Percentiles rank a stretch among this genome's conserved stretches.
phyloP scores from a whole-genome alignment of 2,797 vertebrate species.

The Eulemur mongoz region DNA sequence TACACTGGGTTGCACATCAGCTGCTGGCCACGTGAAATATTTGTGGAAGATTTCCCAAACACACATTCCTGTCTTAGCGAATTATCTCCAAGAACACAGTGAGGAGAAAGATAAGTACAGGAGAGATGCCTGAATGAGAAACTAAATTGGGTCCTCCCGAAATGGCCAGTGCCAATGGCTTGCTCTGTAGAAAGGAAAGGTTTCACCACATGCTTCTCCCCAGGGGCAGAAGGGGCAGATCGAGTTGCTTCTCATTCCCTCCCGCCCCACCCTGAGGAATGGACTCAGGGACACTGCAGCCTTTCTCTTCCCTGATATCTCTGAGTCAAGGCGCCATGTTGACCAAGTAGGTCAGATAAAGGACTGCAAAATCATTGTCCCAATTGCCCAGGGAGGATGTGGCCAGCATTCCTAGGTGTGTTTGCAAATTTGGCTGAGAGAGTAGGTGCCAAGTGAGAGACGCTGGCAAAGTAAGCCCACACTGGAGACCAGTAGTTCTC shows the following conservation, averaged over 20 bases:
- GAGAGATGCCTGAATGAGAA: not conserved
- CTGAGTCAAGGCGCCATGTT: conserved; percentile 69
- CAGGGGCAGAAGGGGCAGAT: conserved; percentile 28
- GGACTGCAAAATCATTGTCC: conserved; percentile 64
- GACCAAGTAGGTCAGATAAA: conserved; percentile 76
- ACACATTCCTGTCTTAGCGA: not conserved
- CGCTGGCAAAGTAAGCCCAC: not conserved
- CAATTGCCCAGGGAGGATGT: conserved; percentile 29
- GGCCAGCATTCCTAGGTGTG: conserved; percentile 74
- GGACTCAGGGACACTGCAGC: conserved; percentile 42
- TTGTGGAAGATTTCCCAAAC: not conserved
- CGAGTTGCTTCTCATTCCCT: conserved; percentile 53
- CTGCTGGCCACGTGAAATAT: too few relatives aligned
- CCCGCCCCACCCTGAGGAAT: conserved; percentile 69
- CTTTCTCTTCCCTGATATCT: conserved; percentile 69
- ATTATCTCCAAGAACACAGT: not conserved
- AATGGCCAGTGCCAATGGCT: not conserved
- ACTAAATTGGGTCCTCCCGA: not conserved
- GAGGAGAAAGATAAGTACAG: not conserved
- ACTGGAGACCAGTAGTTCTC: not conserved
- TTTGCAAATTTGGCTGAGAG: conserved; percentile 50
- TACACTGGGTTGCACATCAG: not conserved
- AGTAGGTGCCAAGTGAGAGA: not conserved
- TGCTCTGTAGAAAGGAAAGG: not conserved
- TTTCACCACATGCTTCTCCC: not conserved